phyloP scores from a whole-genome alignment of 2,797 vertebrate species.

The Propithecus perrieri region DNA sequence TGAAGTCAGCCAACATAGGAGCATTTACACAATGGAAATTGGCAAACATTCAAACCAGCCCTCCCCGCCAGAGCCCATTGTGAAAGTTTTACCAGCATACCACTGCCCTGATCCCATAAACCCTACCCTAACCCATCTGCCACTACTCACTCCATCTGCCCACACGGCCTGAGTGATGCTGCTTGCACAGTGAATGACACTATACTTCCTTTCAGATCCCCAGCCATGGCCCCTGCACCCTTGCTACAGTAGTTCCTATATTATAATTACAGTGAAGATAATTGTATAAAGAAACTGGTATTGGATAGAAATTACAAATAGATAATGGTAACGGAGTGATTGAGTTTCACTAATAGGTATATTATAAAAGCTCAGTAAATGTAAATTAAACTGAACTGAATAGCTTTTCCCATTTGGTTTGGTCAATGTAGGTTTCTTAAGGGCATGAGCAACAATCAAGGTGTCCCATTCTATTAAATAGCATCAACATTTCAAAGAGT shows the following conservation, averaged over 20 bases:
- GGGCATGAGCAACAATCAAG: background rate
- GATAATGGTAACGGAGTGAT: background rate
- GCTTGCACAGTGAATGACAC: accelerated
- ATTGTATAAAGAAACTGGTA: background rate
- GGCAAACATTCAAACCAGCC: background rate
- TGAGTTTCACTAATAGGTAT: background rate
- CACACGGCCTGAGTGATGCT: background rate
- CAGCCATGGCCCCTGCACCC: background rate
- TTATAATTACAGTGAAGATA: background rate
- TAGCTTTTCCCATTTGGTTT: background rate
- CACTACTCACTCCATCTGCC: background rate
- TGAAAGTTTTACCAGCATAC: background rate
- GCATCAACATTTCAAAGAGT: background rate
- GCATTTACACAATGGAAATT: background rate
- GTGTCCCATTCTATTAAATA: background rate
- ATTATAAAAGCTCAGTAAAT: background rate
- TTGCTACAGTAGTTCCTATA: background rate
- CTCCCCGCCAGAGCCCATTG: background rate
- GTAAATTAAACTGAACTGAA: background rate
- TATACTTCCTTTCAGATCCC: background rate
- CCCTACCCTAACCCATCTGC: no score
- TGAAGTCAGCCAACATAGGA: background rate
- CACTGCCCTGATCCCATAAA: background rate
- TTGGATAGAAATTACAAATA: background rate
- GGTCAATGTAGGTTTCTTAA: background rate